phyloP scores from a whole-genome alignment of 2,888 invertebrate genomes.

The Sabatieria punctata region DNA sequence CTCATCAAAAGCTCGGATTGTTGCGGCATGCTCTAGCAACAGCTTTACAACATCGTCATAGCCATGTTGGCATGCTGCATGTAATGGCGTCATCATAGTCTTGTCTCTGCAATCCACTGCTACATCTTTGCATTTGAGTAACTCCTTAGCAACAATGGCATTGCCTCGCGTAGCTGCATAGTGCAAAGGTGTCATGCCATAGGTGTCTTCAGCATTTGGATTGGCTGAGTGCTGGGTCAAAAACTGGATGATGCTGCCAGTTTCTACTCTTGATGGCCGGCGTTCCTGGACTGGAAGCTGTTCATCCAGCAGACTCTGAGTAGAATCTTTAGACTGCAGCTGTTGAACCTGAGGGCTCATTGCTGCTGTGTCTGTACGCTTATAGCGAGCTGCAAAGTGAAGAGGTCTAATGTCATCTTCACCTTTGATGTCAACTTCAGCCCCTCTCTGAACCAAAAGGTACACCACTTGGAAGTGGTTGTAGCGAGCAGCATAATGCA shows the following conservation, averaged over 20 bases:
- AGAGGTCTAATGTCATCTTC: slow-evolving; percentile 35
- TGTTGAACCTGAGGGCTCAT: slow-evolving; percentile 25
- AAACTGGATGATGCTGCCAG: slow-evolving; percentile 34
- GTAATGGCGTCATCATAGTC: slow-evolving; percentile 53
- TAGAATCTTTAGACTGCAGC: no score
- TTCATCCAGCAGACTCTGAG: slow-evolving; percentile 20
- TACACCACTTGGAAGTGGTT: slow-evolving; percentile 32
- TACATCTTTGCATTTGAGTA: slow-evolving; percentile 49
- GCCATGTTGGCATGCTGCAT: slow-evolving; percentile 35
- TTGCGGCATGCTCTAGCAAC: slow-evolving; percentile 52
- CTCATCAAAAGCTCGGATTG: slow-evolving; percentile 49
- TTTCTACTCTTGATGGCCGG: slow-evolving; percentile 11
- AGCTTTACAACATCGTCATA: slow-evolving; percentile 16
- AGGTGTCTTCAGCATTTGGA: slow-evolving; percentile 47
- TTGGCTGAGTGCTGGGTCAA: slow-evolving; percentile 42
- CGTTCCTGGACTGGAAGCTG: slow-evolving; percentile 32
- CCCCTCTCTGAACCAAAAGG: slow-evolving; percentile 24
- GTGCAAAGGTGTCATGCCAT: slow-evolving; percentile 52
- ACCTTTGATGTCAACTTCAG: slow-evolving; percentile 32
- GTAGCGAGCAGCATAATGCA: slow-evolving; percentile 38
- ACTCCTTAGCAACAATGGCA: slow-evolving; percentile 49
- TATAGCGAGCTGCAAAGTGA: slow-evolving; percentile 36
- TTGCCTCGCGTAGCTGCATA: slow-evolving; percentile 59
- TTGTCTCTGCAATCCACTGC: slow-evolving; percentile 51
- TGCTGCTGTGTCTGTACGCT: slow-evolving; percentile 10